Evolutionary conservation across 2,888 invertebrate species (phyloP), one percentile per base, ranked within the genome.

Genomic region (Troides aeacus): DNA sequence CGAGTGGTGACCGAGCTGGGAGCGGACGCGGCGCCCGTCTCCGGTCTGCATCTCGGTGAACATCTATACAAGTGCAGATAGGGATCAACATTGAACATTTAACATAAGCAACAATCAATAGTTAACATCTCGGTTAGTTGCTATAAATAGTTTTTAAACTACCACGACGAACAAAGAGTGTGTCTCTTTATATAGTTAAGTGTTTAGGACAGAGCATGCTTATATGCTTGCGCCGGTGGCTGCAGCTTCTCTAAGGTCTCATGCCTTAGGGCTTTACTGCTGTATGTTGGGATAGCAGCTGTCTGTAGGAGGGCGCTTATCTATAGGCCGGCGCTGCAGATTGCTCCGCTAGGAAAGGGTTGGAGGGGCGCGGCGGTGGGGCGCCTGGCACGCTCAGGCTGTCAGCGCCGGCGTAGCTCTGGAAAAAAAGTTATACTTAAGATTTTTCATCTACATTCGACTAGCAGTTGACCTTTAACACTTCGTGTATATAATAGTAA

Each of bases 351-450:
- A 89, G 80, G 85, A 90, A 89, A 61, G 89, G 89, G 83, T 89
- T 90, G 77, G 78, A 75, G 81, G 78, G 71, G 17, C 61, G 72
- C 56, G 83, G 79, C 73, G 84, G 72, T 58, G 74, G 76, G 78
- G 84, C 85, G 18, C 90, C 89, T 77, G 91, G 90, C 79, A 91
- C 90, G 78, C 83, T 80, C 77, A 91, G 83, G 82, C 85, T 88
- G 72, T 89, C 90, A 62, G 83, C 89, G 72, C 88, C 90, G 73
- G 79, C 78, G 84, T 90, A 88, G 82, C 80, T 88, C 90, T 90
- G 84, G 30, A 75, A 77, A 46, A 46, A 12, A 30, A 30, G 8
- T 8, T 39, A 46, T 46, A 12, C 2, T 1, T 46, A 2, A 46
- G 15, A 42, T 46, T 46, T 46, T 15, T 46, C 15, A 12, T 46